A percentile compares a stretch with the other conserved stretches of the same genome.
phyloP scores from a whole-genome alignment of 2,888 invertebrate species.

The Limnephilus rhombicus region DNA sequence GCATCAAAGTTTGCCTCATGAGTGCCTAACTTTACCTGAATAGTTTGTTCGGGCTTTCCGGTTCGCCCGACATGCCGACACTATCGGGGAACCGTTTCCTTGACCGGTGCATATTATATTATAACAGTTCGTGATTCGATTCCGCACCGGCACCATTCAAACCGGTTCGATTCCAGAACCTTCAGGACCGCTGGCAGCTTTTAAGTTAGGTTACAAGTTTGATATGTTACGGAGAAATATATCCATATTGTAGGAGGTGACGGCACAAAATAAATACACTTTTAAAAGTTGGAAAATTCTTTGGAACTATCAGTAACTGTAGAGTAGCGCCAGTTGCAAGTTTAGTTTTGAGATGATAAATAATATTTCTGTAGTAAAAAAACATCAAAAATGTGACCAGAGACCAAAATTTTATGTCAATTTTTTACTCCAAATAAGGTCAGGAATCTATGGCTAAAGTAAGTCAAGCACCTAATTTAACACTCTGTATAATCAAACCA shows the following conservation, averaged over 20 bases:
- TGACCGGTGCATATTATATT: not conserved
- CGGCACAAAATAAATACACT: not conserved
- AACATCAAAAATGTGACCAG: too few relatives aligned
- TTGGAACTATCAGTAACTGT: not conserved
- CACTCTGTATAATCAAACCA: too few relatives aligned
- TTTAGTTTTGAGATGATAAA: not conserved
- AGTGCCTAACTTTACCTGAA: not conserved
- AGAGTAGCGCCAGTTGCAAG: not conserved
- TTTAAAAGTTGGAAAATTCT: not conserved
- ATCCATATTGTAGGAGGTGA: slow-evolving; percentile 24
- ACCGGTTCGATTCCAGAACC: not conserved
- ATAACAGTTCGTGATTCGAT: not conserved
- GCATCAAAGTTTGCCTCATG: not conserved
- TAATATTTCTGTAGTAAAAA: not conserved
- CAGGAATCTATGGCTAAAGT: too few relatives aligned
- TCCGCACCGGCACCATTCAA: not conserved
- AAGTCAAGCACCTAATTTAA: too few relatives aligned
- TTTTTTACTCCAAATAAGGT: too few relatives aligned
- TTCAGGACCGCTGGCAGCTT: not conserved
- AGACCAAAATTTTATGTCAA: too few relatives aligned
- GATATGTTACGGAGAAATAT: not conserved
- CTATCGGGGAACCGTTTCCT: not conserved
- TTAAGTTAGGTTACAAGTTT: not conserved
- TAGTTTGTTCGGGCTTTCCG: not conserved
- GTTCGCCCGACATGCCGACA: not conserved